Base-by-base conservation (phyloP, 2,797 vertebrate species). In the Microctenopoma stevenorrisi region DNA sequence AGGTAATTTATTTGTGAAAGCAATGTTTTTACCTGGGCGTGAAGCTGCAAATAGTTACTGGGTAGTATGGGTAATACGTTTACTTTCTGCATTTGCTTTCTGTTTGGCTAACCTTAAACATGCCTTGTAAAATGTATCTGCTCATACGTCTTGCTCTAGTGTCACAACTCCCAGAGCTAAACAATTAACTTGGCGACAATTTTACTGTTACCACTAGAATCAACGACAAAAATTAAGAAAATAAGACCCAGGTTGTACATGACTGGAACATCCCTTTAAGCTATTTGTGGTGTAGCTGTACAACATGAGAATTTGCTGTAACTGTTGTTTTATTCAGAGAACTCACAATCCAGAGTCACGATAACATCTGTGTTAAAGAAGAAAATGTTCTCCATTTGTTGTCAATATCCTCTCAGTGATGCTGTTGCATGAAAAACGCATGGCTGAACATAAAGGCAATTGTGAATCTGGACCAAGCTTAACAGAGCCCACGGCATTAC, bases 401-500 rank as follows among this genome's bases (percentile, higher is more conserved):
- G 62, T 71, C 18, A 64, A 62, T 64, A 68, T 60, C 53, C 3
- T 11, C 22, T 62, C 44, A 65, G 14, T 37, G 35, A 51, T 46
- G 68, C 25, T 54, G 57, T 61, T 26, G n/a, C 42, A 64, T 18
- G 25, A 76, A 77, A 37, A 61, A 72, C 9, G 51, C 64, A 81
- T 59, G 33, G 68, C 14, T 53, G 49, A 46, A 63, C 2, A 70
- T 66, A 37, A 73, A 71, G 66, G 62, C 61, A 60, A 76, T 63
- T 56, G n/a, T 16, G 74, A 66, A 68, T 59, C 56, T 62, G 43
- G 51, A 71, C 16, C 25, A 10, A 75, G 42, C 38, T 56, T 42
- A 68, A 72, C 10, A 78, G 65, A 85, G 73, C 79, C 78, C 79
- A 68, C 58, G 4, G 6, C n/a, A 51, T 82, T 86, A 71, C 75